Conservation (phyloP, 1,140 invertebrate genomes). For the Aphaenogaster floridana region DNA sequence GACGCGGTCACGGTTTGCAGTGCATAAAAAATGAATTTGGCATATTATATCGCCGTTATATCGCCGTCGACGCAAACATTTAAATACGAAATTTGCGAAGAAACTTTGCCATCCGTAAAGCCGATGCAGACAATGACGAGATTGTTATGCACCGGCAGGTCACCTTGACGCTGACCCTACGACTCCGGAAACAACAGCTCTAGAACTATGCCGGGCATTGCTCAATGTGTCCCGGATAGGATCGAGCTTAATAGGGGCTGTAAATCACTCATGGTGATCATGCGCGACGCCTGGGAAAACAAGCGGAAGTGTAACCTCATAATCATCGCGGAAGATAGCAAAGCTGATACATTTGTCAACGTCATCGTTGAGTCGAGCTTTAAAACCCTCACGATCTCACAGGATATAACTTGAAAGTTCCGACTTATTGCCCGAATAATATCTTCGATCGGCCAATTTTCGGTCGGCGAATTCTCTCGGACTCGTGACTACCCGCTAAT, state of each 20-base stretch:
- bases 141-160: background rate
- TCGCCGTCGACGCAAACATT: background rate
- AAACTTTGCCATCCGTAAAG: background rate
- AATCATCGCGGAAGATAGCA: slow-evolving; percentile 47
- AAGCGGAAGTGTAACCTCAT: slow-evolving; percentile 50
- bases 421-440: background rate
- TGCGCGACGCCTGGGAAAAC: slow-evolving; percentile 26
- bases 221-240: slow-evolving; percentile 12
- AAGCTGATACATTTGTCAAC: slow-evolving; percentile 43
- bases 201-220: slow-evolving; percentile 11
- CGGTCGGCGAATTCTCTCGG: background rate
- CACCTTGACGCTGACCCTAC: slow-evolving; percentile 22
- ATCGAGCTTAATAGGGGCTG: slow-evolving; percentile 34
- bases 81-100: background rate
- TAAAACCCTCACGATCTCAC: background rate
- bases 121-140: background rate
- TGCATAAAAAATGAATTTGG: background rate
- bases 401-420: background rate
- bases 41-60: background rate
- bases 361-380: slow-evolving; percentile 13
- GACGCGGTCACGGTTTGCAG: background rate
- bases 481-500: slow-evolving; percentile 6
- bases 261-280: slow-evolving; percentile 53
- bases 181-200: slow-evolving; percentile 27
- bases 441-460: background rate